phyloP scores from a whole-genome alignment of 2,888 invertebrate species.

The Lissonota sp. region DNA sequence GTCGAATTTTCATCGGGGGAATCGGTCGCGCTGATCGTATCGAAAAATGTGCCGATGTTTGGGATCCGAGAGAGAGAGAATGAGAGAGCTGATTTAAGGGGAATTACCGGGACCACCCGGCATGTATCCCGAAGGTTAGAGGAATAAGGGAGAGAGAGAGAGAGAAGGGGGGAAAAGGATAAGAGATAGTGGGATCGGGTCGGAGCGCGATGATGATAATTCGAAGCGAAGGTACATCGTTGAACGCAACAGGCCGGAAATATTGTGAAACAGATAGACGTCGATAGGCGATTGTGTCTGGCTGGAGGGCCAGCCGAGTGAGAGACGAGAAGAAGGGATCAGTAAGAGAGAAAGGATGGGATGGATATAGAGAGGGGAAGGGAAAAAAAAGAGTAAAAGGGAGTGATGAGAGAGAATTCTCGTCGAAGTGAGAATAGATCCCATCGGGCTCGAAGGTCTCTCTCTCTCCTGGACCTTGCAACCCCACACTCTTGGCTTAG shows the following conservation, averaged over 20 bases:
- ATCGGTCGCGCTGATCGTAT: constrained; percentile 2
- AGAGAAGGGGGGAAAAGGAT: constrained; percentile 12
- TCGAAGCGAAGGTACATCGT: constrained; percentile 57
- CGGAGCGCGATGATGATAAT: constrained; percentile 63
- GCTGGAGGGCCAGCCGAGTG: constrained; percentile 13
- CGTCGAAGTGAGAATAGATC: constrained; percentile 21
- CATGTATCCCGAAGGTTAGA: constrained; percentile 18
- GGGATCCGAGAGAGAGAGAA: background rate
- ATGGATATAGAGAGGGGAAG: constrained; percentile 34
- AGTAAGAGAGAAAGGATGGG: constrained; percentile 38
- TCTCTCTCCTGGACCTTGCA: constrained; percentile 46
- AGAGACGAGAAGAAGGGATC: constrained; percentile 55
- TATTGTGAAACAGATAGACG: constrained; percentile 70
- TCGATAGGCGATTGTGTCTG: constrained; percentile 63
- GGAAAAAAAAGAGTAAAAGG: constrained; percentile 15
- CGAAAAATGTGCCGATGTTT: constrained; percentile 26
- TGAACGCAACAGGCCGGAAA: constrained; percentile 70
- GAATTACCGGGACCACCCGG: constrained; percentile 30
- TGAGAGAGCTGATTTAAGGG: background rate
- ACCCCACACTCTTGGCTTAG: constrained; percentile 49
- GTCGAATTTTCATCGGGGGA: constrained; percentile 25
- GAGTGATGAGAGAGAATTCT: constrained; percentile 25
- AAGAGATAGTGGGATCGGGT: background rate
- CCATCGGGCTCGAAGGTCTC: constrained; percentile 17
- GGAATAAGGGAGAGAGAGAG: background rate